Evolutionary conservation across 1,140 invertebrate genomes (phyloP).

Genomic region (Saxidomus purpurata): DNA sequence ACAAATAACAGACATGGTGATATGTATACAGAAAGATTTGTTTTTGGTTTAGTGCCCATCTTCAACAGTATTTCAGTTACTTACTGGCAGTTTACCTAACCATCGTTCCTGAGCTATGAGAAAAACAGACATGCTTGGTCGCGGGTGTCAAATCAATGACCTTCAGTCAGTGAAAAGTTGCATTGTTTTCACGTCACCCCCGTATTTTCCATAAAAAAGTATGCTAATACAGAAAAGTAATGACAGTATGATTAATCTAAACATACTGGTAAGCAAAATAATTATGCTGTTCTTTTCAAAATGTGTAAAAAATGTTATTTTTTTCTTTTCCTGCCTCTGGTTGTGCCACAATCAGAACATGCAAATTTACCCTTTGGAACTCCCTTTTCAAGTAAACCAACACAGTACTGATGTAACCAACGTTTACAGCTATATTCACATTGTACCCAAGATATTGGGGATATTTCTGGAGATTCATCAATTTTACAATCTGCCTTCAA

Average conservation of each 20-base stretch:
- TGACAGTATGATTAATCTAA: not conserved
- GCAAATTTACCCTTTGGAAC: constrained; percentile 12
- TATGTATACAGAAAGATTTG: no score
- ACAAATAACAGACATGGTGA: no score
- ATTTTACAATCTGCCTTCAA: not conserved
- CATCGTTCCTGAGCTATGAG: no score
- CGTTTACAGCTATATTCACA: constrained; percentile 17
- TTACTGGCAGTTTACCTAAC: no score
- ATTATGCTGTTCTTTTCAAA: not conserved
- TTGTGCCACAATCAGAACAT: not conserved
- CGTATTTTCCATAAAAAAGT: no score
- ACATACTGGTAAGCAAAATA: not conserved
- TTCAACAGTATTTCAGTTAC: no score
- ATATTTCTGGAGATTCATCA: constrained; percentile 20
- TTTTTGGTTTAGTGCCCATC: no score
- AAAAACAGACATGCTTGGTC: no score
- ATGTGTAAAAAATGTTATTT: not conserved
- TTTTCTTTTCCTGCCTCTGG: not conserved
- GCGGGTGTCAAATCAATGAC: no score
- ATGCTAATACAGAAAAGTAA: no score
- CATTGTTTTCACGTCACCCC: not conserved
- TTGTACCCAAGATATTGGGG: constrained; percentile 1
- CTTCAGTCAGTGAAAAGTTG: not conserved
- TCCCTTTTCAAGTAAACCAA: constrained; percentile 10
- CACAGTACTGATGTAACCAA: constrained; percentile 18